These are phyloP conservation scores for Neoaliturus tenellus DNA, from an alignment of 2,888 invertebrate genomes.

Conservation along the genomic window DNA sequence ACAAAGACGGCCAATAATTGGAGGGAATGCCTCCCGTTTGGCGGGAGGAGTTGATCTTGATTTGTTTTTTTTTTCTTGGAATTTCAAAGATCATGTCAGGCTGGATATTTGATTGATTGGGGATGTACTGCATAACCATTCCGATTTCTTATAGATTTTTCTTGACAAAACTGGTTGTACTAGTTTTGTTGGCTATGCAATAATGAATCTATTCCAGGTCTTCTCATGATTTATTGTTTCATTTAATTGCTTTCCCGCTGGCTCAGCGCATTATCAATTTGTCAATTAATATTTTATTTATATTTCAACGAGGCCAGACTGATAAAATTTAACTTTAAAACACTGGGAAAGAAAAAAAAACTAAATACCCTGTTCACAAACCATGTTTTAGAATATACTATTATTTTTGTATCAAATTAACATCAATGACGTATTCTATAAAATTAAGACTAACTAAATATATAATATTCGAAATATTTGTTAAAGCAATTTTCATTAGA, in stretches of 20 bases:
- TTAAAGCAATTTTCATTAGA: too few relatives aligned
- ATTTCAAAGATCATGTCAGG: conserved; percentile 3
- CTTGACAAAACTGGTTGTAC: neutral
- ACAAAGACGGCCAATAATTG: conserved; percentile 32
- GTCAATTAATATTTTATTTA: too few relatives aligned
- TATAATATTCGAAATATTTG: too few relatives aligned
- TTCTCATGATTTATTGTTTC: neutral
- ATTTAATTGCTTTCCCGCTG: neutral
- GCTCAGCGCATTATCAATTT: too few relatives aligned
- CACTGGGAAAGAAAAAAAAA: too few relatives aligned
- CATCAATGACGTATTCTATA: too few relatives aligned
- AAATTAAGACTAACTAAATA: too few relatives aligned
- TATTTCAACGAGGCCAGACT: too few relatives aligned
- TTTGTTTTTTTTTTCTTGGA: conserved; percentile 30
- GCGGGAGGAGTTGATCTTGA: conserved; percentile 41
- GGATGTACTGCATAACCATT: neutral
- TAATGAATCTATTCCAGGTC: neutral
- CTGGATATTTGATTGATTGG: conserved; percentile 20
- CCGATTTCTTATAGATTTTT: neutral
- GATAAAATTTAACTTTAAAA: too few relatives aligned
- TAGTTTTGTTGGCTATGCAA: neutral
- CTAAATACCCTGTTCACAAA: too few relatives aligned
- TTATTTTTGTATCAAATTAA: too few relatives aligned
- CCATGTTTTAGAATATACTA: too few relatives aligned
- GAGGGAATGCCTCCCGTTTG: conserved; percentile 21